Evolutionary conservation across 2,113 vertebrate species (phyloP), one percentile per base, ranked within the genome.

Genomic region (Eulacestoma nigropectus): DNA sequence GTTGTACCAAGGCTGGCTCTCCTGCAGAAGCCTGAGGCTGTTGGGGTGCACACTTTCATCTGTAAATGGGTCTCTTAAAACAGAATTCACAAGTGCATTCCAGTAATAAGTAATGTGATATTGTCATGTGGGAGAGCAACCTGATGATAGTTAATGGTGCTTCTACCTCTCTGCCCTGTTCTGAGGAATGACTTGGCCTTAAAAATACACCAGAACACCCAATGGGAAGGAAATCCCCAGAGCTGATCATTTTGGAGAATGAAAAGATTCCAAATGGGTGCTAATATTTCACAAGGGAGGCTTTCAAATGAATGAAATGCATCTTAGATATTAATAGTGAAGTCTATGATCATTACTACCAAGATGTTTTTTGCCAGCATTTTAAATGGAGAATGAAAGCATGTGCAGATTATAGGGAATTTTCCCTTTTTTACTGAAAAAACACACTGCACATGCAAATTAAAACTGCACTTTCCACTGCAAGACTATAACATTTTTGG

Each of bases 251-350:
- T 87, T 62, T 88, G 63, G 73, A 89, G 93, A 92, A 90, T 47
- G 41, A 76, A 95, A 89, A 79, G 86, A 42, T 85, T 87, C 55
- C 94, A 89, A 88, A 84, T 97, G 81, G 90, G 90, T 97, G 92
- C 67, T 94, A 59, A 87, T 79, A 84, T 89, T 90, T 94, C 87
- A 88, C 76, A 82, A 87, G 56, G 77, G 86, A 96, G 33, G 37
- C 65, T 94, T 97, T 97, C 89, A 96, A 72, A 68, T 74, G 82
- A 95, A 94, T 97, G 91, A 97, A 97, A 95, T 94, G 85, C 49
- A 91, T 60, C 82, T 95, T 97, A 88, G 89, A 93, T 97, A 96
- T 97, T 96, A 97, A 97, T 93, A 95, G 63, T 68, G 86, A 95
- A 84, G 84, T 22, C 41, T 91, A 23, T 69, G 92, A 87, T 94